Evolutionary conservation across 2,797 vertebrate genomes (phyloP), one percentile per base, ranked within the genome.

Genomic region (Danio jaintianensis): DNA sequence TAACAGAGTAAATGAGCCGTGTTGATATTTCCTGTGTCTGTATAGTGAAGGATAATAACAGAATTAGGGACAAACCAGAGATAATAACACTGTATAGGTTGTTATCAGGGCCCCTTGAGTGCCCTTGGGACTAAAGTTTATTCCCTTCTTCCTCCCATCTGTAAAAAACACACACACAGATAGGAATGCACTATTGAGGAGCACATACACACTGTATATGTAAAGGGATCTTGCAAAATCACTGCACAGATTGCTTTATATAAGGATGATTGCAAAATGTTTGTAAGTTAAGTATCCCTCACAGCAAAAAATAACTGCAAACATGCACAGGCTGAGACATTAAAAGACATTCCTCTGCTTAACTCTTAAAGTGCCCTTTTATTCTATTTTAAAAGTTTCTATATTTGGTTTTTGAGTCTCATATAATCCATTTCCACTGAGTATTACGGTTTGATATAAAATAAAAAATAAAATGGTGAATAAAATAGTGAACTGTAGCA

Each of bases 61-160:
- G 72, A 79, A 69, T 79, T 53, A 70, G 45, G 59, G 69, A 68
- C 47, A 45, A 72, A 72, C 50, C 16, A 7, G 78, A 43, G 38
- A 38, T 72, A 56, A 80, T 71, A 36, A 62, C 47, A 45, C 67
- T 18, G 45, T 75, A 59, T 22, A 62, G 61, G 38, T 38, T 58
- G 67, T 83, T 66, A 79, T 50, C 59, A 75, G 38, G 43, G 79
- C 20, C 48, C 58, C 12, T 72, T 36, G 15, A 52, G 45, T 72
- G 75, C 59, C 82, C 74, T 78, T 56, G 82, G 74, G 80, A 53
- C 29, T 68, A 42, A 78, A 73, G 70, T 79, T n/a, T 69, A 45
- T 75, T 70, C 47, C 62, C 58, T 61, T n/a, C 66, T 78, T 69
- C n/a, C 36, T 75, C 40, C 12, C 50, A 67, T 52, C 43, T 67